A percentile compares a stretch with the other conserved stretches of the same genome.
phyloP scores from a whole-genome alignment of 2,888 invertebrate genomes.

The Aelia acuminata region DNA sequence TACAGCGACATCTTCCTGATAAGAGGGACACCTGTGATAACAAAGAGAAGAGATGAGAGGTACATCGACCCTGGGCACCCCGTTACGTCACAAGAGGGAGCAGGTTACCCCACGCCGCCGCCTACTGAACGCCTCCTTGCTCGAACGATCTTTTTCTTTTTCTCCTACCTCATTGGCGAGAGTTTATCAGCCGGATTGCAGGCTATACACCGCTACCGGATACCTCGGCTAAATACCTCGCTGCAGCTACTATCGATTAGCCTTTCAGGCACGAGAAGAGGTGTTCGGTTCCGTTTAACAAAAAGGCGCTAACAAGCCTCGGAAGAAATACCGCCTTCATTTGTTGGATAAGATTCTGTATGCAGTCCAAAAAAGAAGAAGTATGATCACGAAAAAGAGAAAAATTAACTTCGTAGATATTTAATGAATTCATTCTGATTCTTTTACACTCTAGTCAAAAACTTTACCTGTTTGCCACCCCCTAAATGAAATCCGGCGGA shows the following conservation, averaged over 20 bases:
- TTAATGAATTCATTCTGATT: no score
- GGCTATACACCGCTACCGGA: not conserved
- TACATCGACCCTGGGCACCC: not conserved
- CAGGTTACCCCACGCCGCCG: constrained; percentile 48
- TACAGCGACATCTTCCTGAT: not conserved
- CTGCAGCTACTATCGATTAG: not conserved
- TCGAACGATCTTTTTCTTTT: not conserved
- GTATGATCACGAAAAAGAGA: no score
- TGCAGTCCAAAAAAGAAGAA: no score
- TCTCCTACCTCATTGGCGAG: not conserved
- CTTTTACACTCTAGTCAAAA: no score
- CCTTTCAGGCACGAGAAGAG: not conserved
- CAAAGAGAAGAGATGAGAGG: not conserved
- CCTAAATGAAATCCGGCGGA: no score
- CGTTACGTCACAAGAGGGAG: not conserved
- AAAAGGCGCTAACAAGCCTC: not conserved
- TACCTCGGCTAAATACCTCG: not conserved
- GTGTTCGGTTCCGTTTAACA: not conserved
- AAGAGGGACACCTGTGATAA: not conserved
- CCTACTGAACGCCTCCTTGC: constrained; percentile 31
- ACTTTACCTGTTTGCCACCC: no score
- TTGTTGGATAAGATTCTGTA: not conserved
- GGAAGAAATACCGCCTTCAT: not conserved
- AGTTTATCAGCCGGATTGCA: not conserved
- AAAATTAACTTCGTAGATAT: no score